Evolutionary conservation across 2,888 invertebrate genomes (phyloP), one percentile per base, ranked within the genome.

Genomic region (Cheilosia soror): DNA sequence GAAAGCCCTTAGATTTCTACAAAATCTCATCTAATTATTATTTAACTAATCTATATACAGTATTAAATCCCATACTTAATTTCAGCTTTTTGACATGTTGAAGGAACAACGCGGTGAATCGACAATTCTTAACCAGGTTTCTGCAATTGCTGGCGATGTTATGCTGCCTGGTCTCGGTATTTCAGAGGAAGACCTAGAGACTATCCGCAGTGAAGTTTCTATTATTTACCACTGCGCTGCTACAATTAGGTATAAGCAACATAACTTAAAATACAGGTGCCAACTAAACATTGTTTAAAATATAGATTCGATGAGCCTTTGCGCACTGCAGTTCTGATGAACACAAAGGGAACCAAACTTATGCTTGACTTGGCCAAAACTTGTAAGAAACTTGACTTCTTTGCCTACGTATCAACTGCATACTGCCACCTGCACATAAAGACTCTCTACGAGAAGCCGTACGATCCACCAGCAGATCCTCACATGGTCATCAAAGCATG

Each of bases 371-470:
- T 99, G 72, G 98, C 96, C 62, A 96, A 95, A 89, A 93, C 94
- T 87, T 94, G 95, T 90, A 96, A 96, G 89, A 94, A 96, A 6
- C 93, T 99, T 57, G 93, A 95, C 92, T 96, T 96, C 77, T 92
- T 92, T 63, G 91, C 90, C 15, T 91, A 98, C 91, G 94, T 98
- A 5, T 98, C 98, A 2, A 98, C 98, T 0, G 95, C 98, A 0
- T 98, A 98, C 92, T 97, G 98, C 89, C 98, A 98, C 90, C 94
- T 98, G 76, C 95, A 97, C 89, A 95, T 96, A 90, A 95, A 95
- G 86, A 93, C 96, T 3, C 92, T 98, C 25, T 95, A 96, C 87
- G 98, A 98, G 92, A 95, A 95, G 89, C 94, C 97, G 0, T 99
- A 99, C 91, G 96, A 96, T 3, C 96, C 97, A 0, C 96, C 96